These are phyloP conservation scores for Crocidura indochinensis DNA, from an alignment of 2,797 vertebrate species.

Conservation along the genomic window DNA sequence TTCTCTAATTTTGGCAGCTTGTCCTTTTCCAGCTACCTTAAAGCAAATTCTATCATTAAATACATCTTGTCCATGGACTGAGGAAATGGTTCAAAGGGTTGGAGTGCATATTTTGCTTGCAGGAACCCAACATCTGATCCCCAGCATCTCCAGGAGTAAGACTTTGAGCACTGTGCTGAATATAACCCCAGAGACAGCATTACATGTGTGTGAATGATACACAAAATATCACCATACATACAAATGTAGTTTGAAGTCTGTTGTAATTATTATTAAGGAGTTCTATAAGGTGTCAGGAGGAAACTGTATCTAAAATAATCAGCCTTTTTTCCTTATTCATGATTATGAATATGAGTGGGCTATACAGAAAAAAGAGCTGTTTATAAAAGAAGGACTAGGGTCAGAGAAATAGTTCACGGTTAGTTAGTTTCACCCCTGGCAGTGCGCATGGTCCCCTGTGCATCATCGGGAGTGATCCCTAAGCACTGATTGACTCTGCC, in stretches of 20 bases:
- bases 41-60: not conserved
- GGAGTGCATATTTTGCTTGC: no score
- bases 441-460: no score
- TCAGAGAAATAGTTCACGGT: no score
- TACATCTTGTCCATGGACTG: not conserved
- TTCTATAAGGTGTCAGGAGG: slow-evolving; percentile 10
- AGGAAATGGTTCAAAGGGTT: no score
- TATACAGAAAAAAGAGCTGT: slow-evolving; percentile 13
- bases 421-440: no score
- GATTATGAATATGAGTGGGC: slow-evolving; percentile 17
- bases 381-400: slow-evolving; percentile 9
- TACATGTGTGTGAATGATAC: no score
- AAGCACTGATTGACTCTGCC: no score
- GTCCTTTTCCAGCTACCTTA: not conserved
- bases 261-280: not conserved
- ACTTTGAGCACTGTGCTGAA: no score
- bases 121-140: no score
- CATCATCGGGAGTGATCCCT: no score
- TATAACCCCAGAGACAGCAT: no score
- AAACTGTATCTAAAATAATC: not conserved
- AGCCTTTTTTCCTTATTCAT: not conserved
- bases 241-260: slow-evolving; percentile 22
- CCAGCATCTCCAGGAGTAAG: no score
- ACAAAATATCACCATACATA: slow-evolving; percentile 1
- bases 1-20: slow-evolving; percentile 30